Evolutionary conservation across 2,888 invertebrate genomes (phyloP), one percentile per base, ranked within the genome.

Genomic region (Steromphala cineraria): DNA sequence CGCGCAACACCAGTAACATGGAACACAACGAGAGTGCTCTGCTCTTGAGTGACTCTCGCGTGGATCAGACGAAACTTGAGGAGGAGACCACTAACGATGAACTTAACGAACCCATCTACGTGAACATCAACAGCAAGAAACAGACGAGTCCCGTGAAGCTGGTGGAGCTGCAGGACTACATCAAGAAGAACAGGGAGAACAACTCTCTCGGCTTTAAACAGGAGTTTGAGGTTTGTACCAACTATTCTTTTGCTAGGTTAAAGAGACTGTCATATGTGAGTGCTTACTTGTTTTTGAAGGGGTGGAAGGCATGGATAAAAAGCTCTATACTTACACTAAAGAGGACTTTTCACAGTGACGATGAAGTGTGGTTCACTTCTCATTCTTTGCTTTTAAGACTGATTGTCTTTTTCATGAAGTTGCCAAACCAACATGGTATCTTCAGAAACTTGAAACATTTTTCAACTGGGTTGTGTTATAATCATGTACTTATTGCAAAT

Each of bases 71-170:
- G 75, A 17, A 28, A 28, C 3, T 56, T 77, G 15, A 40, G 24
- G 21, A 80, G 40, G 81, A 88, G 53, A 81, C 81, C 21, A 80
- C 67, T 31, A 80, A 81, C 55, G 84, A 84, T 19, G 82, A 83
- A 53, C 67, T 81, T 15, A 84, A 88, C 3, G 91, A 91, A 81
- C 91, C 90, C 4, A 91, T 91, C 71, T 91, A 91, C 83, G 90
- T 88, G 19, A 91, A 91, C 77, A 87, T 91, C 10, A 87, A 81
- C 78, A 89, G 87, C 76, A 89, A 89, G 78, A 90, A 87, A 67
- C 88, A 90, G 80, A 89, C 86, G 53, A 87, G 88, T 53, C 90
- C 91, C 3, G 87, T 91, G 19, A 82, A 86, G 53, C 80, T 90
- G 3, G 82, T 86, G 24, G 89, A 90, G 24, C 86, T 91, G 0